These are phyloP conservation scores for Actinostola sp. DNA, from an alignment of 92 coral and sea anemone species.

Conservation along the genomic window DNA sequence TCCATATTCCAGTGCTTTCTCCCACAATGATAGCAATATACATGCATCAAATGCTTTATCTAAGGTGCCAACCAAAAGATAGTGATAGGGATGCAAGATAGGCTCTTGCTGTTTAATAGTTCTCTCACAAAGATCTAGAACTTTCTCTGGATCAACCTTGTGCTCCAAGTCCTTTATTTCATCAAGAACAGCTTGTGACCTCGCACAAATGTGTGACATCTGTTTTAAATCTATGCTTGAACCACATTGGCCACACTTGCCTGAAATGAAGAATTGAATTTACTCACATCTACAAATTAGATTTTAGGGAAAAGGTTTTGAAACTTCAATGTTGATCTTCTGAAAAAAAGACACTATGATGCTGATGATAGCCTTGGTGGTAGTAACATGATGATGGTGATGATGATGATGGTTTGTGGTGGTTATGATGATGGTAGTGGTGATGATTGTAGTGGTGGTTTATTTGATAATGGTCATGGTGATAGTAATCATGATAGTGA, in stretches of 20 bases:
- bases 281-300: no score
- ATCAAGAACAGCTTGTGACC: constrained; percentile 44
- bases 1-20: constrained; percentile 80
- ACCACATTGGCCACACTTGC: constrained; percentile 32
- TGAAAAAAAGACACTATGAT: no score
- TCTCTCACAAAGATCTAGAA: constrained; percentile 64
- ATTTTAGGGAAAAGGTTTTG: no score
- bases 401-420: no score
- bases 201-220: background rate
- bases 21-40: constrained; percentile 67
- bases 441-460: no score
- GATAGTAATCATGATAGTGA: no score
- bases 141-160: constrained; percentile 16
- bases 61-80: constrained; percentile 51
- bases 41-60: constrained; percentile 91
- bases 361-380: no score
- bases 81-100: constrained; percentile 62
- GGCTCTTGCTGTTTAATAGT: constrained; percentile 48
- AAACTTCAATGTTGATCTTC: no score
- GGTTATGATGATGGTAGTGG: no score
- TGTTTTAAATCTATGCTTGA: constrained; percentile 3
- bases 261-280: background rate
- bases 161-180: constrained; percentile 43
- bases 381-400: no score
- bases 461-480: no score